Percentiles rank a stretch among this genome's conserved stretches.
Conservation (phyloP, 2,113 vertebrate genomes). For the Lichenostomus cassidix region DNA sequence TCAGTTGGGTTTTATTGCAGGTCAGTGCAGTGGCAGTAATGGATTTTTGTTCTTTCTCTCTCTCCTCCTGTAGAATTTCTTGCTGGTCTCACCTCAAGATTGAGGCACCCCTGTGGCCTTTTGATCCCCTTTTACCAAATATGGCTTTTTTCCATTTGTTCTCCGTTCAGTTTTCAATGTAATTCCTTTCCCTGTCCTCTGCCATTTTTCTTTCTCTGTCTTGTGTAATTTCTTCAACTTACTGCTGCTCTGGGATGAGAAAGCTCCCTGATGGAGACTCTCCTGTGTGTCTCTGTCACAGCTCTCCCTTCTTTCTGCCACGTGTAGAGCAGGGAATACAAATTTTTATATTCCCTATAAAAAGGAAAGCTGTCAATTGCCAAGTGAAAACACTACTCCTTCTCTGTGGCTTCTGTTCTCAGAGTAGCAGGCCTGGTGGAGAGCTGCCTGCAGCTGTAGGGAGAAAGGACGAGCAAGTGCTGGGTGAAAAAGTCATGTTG, state of each 20-base stretch:
- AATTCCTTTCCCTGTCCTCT: background rate
- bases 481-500: background rate
- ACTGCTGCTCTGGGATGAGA: background rate
- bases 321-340: background rate
- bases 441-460: background rate
- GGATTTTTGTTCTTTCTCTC: background rate
- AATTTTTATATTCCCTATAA: background rate
- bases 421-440: background rate
- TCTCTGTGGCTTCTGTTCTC: background rate
- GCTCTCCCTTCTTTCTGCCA: background rate
- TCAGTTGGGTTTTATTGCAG: background rate
- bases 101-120: background rate
- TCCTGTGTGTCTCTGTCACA: background rate
- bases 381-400: background rate
- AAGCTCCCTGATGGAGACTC: background rate
- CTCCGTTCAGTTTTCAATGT: background rate
- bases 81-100: background rate
- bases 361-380: background rate
- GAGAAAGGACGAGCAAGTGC: background rate
- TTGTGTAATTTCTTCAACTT: background rate
- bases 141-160: background rate
- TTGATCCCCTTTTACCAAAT: background rate
- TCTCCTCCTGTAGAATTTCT: background rate
- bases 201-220: background rate
- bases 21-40: background rate